Conservation (phyloP, 2,888 invertebrate species). For the Troides aeacus region DNA sequence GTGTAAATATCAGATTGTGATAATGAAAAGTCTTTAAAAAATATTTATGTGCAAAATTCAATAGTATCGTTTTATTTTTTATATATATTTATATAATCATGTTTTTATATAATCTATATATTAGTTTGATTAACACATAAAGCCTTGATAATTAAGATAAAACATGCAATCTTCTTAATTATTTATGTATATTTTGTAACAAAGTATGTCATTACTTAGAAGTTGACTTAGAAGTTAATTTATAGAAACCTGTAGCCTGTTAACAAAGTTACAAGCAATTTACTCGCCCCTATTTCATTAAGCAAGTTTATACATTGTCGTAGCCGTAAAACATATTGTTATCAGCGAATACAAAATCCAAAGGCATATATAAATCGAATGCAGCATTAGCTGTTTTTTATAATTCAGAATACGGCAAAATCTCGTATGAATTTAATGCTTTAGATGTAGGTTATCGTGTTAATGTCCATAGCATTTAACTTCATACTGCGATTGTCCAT, state of each 20-base stretch:
- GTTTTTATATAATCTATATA: too few species aligned
- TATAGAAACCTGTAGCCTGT: slow-evolving; percentile 6
- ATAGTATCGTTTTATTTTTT: too few species aligned
- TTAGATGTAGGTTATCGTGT: slow-evolving; percentile 67
- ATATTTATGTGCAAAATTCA: too few species aligned
- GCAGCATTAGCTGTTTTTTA: slow-evolving; percentile 44
- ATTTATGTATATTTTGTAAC: not conserved
- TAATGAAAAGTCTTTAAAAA: too few species aligned
- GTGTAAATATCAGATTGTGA: too few species aligned
- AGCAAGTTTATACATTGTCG: slow-evolving; percentile 9
- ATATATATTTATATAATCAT: too few species aligned
- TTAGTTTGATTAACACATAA: too few species aligned
- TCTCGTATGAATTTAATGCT: slow-evolving; percentile 53
- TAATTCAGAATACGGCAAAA: slow-evolving; percentile 47
- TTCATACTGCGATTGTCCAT: slow-evolving; percentile 49
- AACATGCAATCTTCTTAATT: not conserved
- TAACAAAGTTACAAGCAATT: slow-evolving; percentile 26
- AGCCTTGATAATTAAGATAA: too few species aligned
- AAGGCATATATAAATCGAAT: slow-evolving; percentile 33
- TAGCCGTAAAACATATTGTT: slow-evolving; percentile 15
- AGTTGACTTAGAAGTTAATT: slow-evolving; percentile 5
- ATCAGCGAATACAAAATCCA: slow-evolving; percentile 16
- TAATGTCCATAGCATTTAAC: slow-evolving; percentile 63
- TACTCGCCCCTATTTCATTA: slow-evolving; percentile 26
- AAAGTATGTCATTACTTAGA: not conserved